phyloP scores from a whole-genome alignment of 2,113 vertebrate genomes.

The Pygoscelis adeliae region DNA sequence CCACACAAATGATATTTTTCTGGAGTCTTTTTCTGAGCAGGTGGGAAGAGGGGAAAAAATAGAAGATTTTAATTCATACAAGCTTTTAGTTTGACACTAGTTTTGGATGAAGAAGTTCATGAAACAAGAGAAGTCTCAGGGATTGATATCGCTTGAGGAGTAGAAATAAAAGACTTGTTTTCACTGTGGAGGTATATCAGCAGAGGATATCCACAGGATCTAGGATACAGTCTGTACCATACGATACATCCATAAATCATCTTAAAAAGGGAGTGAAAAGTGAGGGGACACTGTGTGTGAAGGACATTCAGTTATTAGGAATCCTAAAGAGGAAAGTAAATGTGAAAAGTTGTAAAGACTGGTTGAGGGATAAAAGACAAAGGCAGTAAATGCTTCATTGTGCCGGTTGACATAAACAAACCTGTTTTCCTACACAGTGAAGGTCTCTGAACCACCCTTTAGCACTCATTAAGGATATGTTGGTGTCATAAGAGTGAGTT shows the following conservation, averaged over 20 bases:
- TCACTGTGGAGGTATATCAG: not conserved
- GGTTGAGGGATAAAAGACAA: not conserved
- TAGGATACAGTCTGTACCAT: not conserved
- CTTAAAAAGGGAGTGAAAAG: not conserved
- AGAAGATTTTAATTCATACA: not conserved
- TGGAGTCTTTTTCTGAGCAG: not conserved
- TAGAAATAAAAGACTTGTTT: not conserved
- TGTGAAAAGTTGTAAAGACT: not conserved
- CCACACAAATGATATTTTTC: not conserved
- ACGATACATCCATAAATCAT: not conserved
- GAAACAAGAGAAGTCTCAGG: not conserved
- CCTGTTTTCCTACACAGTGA: not conserved
- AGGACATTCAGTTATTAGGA: not conserved
- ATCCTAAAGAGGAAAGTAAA: not conserved
- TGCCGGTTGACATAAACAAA: not conserved
- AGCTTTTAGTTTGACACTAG: not conserved
- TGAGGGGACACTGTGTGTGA: not conserved
- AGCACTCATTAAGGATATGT: not conserved
- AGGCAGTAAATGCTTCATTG: not conserved
- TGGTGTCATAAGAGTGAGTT: not conserved
- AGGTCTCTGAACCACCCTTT: not conserved
- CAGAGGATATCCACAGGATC: not conserved
- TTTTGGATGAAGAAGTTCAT: not conserved
- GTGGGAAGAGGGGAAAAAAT: not conserved
- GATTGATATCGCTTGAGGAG: not conserved